Percentiles rank a stretch among this genome's conserved stretches.
These are phyloP conservation scores for Cyprinodon variegatus DNA, from an alignment of 2,113 vertebrate species.

Conservation along the genomic window DNA sequence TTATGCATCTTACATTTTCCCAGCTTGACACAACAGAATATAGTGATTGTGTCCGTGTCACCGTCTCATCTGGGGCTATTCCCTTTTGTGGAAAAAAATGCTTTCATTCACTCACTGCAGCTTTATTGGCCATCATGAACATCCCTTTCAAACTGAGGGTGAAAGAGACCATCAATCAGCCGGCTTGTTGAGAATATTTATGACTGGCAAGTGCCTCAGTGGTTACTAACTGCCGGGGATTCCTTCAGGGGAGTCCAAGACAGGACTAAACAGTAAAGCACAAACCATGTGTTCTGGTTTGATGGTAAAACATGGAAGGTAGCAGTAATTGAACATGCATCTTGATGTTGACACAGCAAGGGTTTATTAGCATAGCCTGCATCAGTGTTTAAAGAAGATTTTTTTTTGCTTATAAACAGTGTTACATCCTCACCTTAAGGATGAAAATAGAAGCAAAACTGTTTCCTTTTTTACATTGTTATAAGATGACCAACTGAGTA, in stretches of 20 bases:
- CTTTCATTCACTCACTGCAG: constrained; percentile 56
- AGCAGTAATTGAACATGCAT: constrained; percentile 20
- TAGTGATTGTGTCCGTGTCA: constrained; percentile 52
- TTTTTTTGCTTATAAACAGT: neutral
- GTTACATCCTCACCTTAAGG: neutral
- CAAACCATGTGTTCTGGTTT: constrained; percentile 40
- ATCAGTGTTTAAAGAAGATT: neutral
- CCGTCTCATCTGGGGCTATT: constrained; percentile 39
- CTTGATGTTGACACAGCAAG: constrained; percentile 14
- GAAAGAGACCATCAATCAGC: constrained; percentile 69
- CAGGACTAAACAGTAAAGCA: constrained; percentile 51
- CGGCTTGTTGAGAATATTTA: constrained; percentile 75
- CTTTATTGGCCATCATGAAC: constrained; percentile 53
- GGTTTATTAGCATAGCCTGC: constrained; percentile 7
- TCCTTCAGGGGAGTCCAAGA: constrained; percentile 54
- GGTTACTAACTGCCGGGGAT: constrained; percentile 60
- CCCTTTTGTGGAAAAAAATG: constrained; percentile 38
- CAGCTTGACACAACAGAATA: constrained; percentile 47
- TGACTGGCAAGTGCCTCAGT: constrained; percentile 61
- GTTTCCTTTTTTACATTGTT: no score
- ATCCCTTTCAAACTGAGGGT: constrained; percentile 58
- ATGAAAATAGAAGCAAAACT: neutral
- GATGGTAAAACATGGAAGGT: constrained; percentile 15
- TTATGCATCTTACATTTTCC: constrained; percentile 42
- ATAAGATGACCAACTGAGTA: no score